A percentile compares a stretch with the other conserved stretches of the same genome.
Evolutionary conservation across 2,888 invertebrate genomes (phyloP).

Genomic region (Cylindroiulus punctatus): DNA sequence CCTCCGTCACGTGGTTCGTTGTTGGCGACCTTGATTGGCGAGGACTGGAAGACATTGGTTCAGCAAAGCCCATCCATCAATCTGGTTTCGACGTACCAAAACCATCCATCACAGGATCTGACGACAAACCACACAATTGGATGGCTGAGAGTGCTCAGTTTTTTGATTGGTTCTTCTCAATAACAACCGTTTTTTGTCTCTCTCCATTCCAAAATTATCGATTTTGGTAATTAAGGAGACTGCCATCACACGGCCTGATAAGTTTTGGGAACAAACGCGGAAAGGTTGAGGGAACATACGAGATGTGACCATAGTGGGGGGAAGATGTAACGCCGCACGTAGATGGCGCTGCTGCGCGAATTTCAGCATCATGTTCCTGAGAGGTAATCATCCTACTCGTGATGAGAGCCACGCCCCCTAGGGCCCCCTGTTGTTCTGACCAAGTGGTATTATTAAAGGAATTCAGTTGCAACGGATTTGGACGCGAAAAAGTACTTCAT

Average conservation of each 20-base stretch:
- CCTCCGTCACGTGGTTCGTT: conserved; percentile 32
- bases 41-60: conserved; percentile 42
- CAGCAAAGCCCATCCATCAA: conserved; percentile 37
- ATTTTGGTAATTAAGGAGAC: conserved; percentile 31
- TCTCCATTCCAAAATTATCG: conserved; percentile 33
- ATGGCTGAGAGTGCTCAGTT: conserved; percentile 45
- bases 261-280: neutral
- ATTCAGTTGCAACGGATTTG: neutral
- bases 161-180: conserved; percentile 45
- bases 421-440: neutral
- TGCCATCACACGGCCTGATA: neutral
- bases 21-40: conserved; percentile 39
- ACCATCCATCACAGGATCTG: conserved; percentile 41
- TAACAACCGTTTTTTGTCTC: conserved; percentile 33
- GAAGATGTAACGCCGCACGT: neutral
- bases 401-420: neutral
- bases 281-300: neutral
- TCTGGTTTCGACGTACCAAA: conserved; percentile 40
- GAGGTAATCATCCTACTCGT: neutral
- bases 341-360: neutral
- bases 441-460: conserved; percentile 22
- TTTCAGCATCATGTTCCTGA: neutral
- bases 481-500: neutral
- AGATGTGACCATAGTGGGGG: neutral
- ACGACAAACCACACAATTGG: conserved; percentile 47